Conservation (phyloP, 2,113 vertebrate species). For the Triplophysa tibetana region DNA sequence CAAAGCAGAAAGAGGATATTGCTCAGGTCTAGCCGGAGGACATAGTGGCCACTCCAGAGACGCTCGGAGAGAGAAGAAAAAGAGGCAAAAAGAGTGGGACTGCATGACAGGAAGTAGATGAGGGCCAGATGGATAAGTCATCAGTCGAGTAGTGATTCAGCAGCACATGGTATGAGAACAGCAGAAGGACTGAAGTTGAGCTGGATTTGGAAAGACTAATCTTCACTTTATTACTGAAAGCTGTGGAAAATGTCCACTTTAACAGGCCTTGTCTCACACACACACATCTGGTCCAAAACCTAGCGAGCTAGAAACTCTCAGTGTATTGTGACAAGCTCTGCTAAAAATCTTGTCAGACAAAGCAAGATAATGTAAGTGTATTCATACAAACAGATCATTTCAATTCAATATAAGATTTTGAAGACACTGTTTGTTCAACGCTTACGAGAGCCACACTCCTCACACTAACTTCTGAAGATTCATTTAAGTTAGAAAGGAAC, state of each 20-base stretch:
- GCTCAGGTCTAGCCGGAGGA: slow-evolving; percentile 20
- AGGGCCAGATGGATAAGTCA: slow-evolving; percentile 31
- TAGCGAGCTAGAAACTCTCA: background rate
- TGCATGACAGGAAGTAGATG: slow-evolving; percentile 43
- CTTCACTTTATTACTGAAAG: background rate
- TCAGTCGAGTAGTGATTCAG: slow-evolving; percentile 26
- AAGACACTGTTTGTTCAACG: too few relatives aligned
- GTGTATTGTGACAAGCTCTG: too few relatives aligned
- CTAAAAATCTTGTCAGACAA: too few relatives aligned
- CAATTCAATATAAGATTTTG: too few relatives aligned
- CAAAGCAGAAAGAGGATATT: slow-evolving; percentile 15
- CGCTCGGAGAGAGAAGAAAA: slow-evolving; percentile 26
- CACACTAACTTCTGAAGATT: too few relatives aligned
- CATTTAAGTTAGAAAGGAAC: background rate
- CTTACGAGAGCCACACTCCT: too few relatives aligned
- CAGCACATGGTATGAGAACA: slow-evolving; percentile 2
- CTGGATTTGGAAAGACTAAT: slow-evolving; percentile 2
- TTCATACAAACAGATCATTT: too few relatives aligned
- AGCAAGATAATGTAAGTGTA: too few relatives aligned
- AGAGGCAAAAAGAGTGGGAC: background rate
- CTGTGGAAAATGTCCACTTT: background rate
- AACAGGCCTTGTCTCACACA: background rate
- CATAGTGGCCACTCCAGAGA: slow-evolving; percentile 22
- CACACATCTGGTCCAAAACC: background rate
- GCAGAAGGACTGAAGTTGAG: background rate